phyloP scores from a whole-genome alignment of 1,140 invertebrate genomes.

The Stenopsyche tienmushanensis region DNA sequence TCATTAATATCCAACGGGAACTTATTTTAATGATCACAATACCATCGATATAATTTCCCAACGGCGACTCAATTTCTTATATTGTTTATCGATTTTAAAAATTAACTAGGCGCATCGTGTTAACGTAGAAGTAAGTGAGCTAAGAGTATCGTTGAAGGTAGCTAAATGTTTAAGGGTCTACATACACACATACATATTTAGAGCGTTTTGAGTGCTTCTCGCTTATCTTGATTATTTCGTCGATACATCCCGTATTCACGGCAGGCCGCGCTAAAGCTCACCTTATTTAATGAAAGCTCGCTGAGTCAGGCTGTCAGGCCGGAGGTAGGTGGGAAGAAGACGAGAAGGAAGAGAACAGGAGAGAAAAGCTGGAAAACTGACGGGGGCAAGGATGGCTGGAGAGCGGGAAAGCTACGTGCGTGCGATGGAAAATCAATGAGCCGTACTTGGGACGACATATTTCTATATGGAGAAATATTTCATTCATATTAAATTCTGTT shows the following conservation, averaged over 20 bases:
- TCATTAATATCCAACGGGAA: too few relatives aligned
- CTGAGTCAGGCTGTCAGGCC: slow-evolving; percentile 32
- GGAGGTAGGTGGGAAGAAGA: slow-evolving; percentile 11
- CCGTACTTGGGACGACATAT: slow-evolving; percentile 25
- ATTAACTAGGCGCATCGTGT: too few relatives aligned
- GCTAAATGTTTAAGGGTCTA: too few relatives aligned
- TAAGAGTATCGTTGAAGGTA: too few relatives aligned
- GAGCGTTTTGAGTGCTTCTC: slow-evolving; percentile 15
- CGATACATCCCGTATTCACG: slow-evolving; percentile 38
- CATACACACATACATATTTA: background rate
- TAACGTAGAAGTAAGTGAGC: too few relatives aligned
- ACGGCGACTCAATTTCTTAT: too few relatives aligned
- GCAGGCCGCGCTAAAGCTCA: slow-evolving; percentile 33
- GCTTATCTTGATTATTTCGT: slow-evolving; percentile 35
- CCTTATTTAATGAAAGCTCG: slow-evolving; percentile 38
- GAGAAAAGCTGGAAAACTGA: slow-evolving; percentile 16
- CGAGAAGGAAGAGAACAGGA: background rate
- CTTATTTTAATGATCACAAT: too few relatives aligned
- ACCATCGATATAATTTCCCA: too few relatives aligned
- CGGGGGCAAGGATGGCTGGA: background rate
- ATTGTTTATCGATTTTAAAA: too few relatives aligned
- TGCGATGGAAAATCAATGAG: slow-evolving; percentile 39
- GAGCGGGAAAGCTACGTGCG: slow-evolving; percentile 27
- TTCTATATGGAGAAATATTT: slow-evolving; percentile 3
- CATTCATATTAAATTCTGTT: background rate